These are phyloP conservation scores for Solenodon paradoxus DNA, from an alignment of 2,113 vertebrate genomes.

Conservation along the genomic window DNA sequence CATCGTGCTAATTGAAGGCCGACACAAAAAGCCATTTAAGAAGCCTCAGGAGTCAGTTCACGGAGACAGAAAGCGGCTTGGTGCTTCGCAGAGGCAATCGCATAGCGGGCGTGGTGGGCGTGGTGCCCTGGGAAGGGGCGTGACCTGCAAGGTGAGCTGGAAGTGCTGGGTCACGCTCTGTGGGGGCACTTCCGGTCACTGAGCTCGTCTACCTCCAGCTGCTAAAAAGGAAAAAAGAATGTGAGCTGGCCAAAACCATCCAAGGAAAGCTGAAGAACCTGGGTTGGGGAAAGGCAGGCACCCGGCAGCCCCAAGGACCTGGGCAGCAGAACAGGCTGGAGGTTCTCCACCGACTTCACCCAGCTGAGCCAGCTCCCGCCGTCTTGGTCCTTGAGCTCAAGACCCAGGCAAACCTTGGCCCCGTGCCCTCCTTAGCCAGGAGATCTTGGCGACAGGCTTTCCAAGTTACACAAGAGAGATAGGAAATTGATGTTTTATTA, in stretches of 20 bases:
- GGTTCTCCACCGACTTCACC: neutral
- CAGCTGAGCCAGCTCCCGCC: neutral
- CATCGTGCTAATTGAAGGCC: neutral
- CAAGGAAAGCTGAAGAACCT: neutral
- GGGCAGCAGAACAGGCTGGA: accelerated
- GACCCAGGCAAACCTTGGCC: neutral
- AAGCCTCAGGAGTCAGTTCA: no score
- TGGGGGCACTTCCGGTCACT: no score
- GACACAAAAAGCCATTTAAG: no score
- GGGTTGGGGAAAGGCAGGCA: no score
- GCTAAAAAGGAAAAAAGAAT: neutral
- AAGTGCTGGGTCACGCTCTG: no score
- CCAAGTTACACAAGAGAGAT: neutral
- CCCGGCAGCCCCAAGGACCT: no score
- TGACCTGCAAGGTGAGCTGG: no score
- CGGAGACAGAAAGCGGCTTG: no score
- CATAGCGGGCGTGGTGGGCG: no score
- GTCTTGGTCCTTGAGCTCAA: neutral
- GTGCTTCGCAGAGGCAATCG: no score
- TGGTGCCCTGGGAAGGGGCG: no score
- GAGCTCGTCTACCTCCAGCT: neutral
- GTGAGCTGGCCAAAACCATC: neutral
- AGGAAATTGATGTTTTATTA: neutral
- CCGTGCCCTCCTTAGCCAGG: neutral
- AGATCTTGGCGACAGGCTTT: neutral